Evolutionary conservation across 2,888 invertebrate species (phyloP).

Genomic region (Tholera decimalis): DNA sequence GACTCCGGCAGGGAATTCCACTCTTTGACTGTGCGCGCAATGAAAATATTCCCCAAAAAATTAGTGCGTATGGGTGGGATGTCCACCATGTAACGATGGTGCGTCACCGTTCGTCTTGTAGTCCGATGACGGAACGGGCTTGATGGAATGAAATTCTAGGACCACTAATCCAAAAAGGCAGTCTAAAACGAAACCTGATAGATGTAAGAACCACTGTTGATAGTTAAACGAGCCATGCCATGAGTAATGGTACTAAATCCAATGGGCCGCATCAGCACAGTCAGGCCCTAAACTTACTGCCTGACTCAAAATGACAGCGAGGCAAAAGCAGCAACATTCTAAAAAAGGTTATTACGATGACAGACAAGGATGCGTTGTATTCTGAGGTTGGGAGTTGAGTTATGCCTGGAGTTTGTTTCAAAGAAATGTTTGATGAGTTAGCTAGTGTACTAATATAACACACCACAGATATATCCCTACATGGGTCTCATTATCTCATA

Average conservation of each 20-base stretch:
- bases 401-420: slow-evolving; percentile 9
- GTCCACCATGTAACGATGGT: too few species aligned
- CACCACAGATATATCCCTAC: too few species aligned
- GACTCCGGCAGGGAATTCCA: too few species aligned
- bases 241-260: neutral
- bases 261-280: neutral
- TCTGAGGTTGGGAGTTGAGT: neutral
- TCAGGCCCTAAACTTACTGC: slow-evolving; percentile 4
- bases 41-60: too few species aligned
- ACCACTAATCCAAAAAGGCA: neutral
- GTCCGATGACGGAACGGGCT: too few species aligned
- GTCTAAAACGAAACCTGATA: neutral
- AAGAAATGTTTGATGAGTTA: slow-evolving; percentile 9
- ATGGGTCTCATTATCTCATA: too few species aligned
- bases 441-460: neutral
- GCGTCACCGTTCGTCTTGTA: too few species aligned
- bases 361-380: slow-evolving; percentile 4
- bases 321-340: slow-evolving; percentile 19
- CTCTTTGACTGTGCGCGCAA: too few species aligned
- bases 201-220: neutral
- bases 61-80: too few species aligned
- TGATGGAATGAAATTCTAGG: too few species aligned
- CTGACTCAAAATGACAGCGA: neutral
- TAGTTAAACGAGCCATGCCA: neutral
- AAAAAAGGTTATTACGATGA: slow-evolving; percentile 27